Evolutionary conservation across 2,113 vertebrate species (phyloP), one percentile per base, ranked within the genome.

Genomic region (Dendropsophus ebraccatus): DNA sequence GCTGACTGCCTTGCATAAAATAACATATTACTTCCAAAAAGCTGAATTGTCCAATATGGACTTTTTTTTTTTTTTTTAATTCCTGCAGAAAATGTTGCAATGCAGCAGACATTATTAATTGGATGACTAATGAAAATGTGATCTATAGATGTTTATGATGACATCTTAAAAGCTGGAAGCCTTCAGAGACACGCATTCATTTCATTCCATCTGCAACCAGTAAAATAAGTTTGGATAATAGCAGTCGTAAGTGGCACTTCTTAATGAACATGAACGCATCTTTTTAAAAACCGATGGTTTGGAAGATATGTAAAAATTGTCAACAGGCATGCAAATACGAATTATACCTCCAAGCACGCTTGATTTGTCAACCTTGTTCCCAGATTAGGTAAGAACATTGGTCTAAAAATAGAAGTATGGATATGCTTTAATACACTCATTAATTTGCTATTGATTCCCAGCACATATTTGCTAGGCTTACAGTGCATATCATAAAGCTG

Each of bases 391-490:
- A 83, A 83, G 50, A 73, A 83, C 32, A 73, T 69, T 72, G 49
- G 49, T 69, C 67, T 83, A 70, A 73, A 83, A 52, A 82, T 82
- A 83, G 56, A 10, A 37, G 30, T 16, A 47, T 56, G 28, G 81
- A 54, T 37, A 49, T 52, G 81, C 80, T 81, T 81, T 81, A 82
- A 82, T 52, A 82, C 62, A 35, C 45, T 23, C 60, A 69, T 82
- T 82, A 82, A 69, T 69, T 82, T 82, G 80, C 62, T 69, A 82
- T 82, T 82, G 80, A 82, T 82, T 82, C 80, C 65, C 62, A 37
- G 60, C 80, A 28, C 62, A 49, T 50, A 82, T 67, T 82, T 67
- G 60, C 50, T 52, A 67, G 52, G 60, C 28, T 82, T 82, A 50
- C 45, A 69, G 45, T 69, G 56, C 62, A 69, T 35, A 70, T 69